Evolutionary conservation across 2,113 vertebrate genomes (phyloP).

Genomic region (Turnix velox): DNA sequence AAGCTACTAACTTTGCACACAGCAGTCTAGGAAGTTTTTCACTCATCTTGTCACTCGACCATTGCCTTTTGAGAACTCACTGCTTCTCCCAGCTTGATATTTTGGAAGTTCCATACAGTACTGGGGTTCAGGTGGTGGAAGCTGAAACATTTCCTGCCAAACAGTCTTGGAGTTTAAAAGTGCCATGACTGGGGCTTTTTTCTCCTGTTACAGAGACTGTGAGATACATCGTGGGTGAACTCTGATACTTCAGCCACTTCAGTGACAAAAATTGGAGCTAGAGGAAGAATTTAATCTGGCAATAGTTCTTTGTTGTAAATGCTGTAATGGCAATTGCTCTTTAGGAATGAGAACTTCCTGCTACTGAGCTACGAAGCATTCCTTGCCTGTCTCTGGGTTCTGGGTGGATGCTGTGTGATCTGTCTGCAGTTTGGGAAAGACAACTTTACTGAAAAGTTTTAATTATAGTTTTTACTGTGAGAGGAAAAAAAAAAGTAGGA

Average conservation of each 20-base stretch:
- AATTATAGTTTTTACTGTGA: background rate
- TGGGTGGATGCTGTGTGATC: background rate
- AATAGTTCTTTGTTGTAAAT: slow-evolving; percentile 7
- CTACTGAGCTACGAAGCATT: background rate
- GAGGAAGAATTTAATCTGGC: background rate
- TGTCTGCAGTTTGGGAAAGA: background rate
- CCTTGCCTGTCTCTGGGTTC: background rate
- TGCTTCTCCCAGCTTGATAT: background rate
- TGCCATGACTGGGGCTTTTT: background rate
- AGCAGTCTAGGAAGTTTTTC: background rate
- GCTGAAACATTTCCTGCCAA: background rate
- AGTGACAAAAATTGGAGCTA: background rate
- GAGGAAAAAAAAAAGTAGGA: background rate
- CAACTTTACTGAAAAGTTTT: background rate
- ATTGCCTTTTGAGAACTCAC: background rate
- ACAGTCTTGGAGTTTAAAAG: background rate
- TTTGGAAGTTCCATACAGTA: background rate
- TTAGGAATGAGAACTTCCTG: slow-evolving; percentile 7
- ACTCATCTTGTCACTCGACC: background rate
- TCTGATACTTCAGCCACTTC: background rate
- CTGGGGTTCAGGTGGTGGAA: background rate
- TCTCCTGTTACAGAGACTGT: background rate
- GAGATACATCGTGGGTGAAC: background rate
- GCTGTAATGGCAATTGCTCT: background rate
- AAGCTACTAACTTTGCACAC: background rate